Evolutionary conservation across 2,888 invertebrate genomes (phyloP).

Genomic region (Hyposoter dolosus): DNA sequence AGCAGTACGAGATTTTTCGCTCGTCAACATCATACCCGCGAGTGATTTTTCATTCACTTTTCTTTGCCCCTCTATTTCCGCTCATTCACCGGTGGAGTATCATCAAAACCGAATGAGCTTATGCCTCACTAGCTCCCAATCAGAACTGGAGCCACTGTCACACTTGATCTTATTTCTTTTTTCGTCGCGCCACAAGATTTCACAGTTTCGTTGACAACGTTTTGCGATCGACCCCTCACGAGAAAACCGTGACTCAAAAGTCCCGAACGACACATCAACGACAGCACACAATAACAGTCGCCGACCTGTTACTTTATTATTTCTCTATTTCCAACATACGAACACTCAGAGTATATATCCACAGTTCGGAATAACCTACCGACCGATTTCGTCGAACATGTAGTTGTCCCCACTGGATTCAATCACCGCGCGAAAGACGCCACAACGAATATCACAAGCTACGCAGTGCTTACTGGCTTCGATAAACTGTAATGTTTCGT

Average conservation of each 20-base stretch:
- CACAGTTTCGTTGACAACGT: constrained; percentile 18
- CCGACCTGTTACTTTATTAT: not conserved
- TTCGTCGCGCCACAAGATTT: constrained; percentile 54
- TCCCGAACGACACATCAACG: not conserved
- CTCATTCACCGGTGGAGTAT: not conserved
- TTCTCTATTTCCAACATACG: not conserved
- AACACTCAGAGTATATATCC: constrained; percentile 11
- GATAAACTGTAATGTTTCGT: constrained; percentile 29
- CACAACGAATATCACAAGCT: constrained; percentile 6
- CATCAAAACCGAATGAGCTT: constrained; percentile 29
- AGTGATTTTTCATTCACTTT: not conserved
- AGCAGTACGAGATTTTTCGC: constrained; percentile 37
- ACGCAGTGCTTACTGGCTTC: constrained; percentile 4
- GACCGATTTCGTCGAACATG: not conserved
- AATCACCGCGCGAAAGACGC: constrained; percentile 24
- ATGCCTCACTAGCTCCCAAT: constrained; percentile 69
- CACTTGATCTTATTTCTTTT: constrained; percentile 69
- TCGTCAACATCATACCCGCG: constrained; percentile 58
- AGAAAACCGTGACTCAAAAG: not conserved
- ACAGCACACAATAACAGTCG: not conserved
- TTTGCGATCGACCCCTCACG: not conserved
- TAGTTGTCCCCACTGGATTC: constrained; percentile 24
- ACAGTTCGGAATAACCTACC: constrained; percentile 9
- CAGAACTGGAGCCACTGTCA: constrained; percentile 75
- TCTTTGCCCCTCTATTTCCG: not conserved